Percentiles rank a stretch among this genome's conserved stretches.
phyloP scores from a whole-genome alignment of 2,797 vertebrate species.

The Manis pentadactyla region DNA sequence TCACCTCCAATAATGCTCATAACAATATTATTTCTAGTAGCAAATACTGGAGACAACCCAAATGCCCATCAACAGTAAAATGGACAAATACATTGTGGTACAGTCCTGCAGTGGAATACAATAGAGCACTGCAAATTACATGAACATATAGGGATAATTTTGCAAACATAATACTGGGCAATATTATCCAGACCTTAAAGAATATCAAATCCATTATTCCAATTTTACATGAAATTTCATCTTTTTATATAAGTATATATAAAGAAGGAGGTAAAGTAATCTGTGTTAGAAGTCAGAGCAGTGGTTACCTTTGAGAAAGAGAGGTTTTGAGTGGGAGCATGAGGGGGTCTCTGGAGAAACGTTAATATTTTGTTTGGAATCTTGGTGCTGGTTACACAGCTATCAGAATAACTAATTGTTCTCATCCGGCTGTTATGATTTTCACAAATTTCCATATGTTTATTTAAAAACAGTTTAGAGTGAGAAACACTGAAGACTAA shows the following conservation, averaged over 20 bases:
- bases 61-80: background rate
- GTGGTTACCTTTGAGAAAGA: background rate
- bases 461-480: background rate
- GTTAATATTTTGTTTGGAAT: background rate
- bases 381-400: background rate
- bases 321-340: background rate
- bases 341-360: background rate
- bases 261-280: conserved; percentile 11
- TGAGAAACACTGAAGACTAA: background rate
- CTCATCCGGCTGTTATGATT: no score
- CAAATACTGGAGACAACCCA: background rate
- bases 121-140: background rate
- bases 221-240: background rate
- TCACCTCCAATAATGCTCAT: background rate
- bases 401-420: background rate
- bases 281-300: background rate
- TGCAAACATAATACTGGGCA: background rate
- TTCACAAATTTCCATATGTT: background rate
- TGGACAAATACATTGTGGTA: background rate
- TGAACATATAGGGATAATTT: background rate
- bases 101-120: background rate
- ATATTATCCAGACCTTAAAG: background rate
- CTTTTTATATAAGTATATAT: background rate
- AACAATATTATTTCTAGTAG: background rate
- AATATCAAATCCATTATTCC: background rate